Evolutionary conservation across 2,113 vertebrate genomes (phyloP), one percentile per base, ranked within the genome.

Genomic region (Neotoma lepida): DNA sequence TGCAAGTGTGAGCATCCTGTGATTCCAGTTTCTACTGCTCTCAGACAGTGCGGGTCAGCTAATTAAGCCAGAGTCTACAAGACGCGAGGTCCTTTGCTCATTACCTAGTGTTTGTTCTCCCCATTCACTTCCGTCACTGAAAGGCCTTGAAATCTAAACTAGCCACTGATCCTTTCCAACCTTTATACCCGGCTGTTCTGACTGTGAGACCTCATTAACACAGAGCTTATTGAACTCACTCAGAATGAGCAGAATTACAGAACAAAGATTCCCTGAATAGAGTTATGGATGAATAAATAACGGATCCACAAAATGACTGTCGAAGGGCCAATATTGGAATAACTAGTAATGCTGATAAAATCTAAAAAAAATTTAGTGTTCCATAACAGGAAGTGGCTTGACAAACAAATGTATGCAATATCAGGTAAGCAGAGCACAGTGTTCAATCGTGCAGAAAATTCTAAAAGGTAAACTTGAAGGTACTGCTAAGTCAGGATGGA

Each of bases 121-220:
- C 54, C 9, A 56, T 49, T 89, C 68, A 56, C 63, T 63, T n/a
- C 70, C 86, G 35, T 88, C 76, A 81, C 58, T 13, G 91, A 73
- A 82, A 91, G 93, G 92, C 51, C 93, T 91, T 28, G 41, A 88
- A 84, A 33, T 64, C 89, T 74, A 71, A 89, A 95, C 70, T 71
- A 95, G 94, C 39, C 44, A 58, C 82, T 94, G 90, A 97, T 96
- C 94, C 95, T 73, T 93, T 95, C 78, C 80, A 88, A 96, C 91
- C 58, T 96, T 95, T 82, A 39, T 58, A 80, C 89, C 39, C 89
- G 18, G n/a, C 58, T 71, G 35, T 95, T 94, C 80, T 58, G 39
- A 66, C 63, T 4, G 0, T 1, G 41, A 94, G 82, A 68, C 61
- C 64, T 91, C 18, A 68, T 90, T 95, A 94, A 81, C 51, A 76